phyloP scores from a whole-genome alignment of 2,113 vertebrate genomes.

The Megaleporinus macrocephalus region DNA sequence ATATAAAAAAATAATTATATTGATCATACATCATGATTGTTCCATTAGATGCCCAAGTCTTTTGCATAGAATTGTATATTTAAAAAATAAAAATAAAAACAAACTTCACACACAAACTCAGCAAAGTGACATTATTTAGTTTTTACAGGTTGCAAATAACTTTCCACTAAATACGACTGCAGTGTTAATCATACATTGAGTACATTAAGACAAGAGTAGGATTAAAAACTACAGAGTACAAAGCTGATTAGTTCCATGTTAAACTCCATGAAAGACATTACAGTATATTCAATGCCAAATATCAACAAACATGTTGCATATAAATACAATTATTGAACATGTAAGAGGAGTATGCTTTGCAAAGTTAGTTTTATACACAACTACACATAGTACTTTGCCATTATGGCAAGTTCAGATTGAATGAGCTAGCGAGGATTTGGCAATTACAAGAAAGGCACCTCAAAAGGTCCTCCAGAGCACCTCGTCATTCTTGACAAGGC shows the following conservation, averaged over 20 bases:
- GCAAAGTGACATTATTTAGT: constrained; percentile 12
- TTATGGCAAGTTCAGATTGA: constrained; percentile 5
- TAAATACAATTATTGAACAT: constrained; percentile 16
- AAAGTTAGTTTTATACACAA: constrained; percentile 28
- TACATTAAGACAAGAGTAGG: constrained; percentile 7
- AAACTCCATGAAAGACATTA: constrained; percentile 12
- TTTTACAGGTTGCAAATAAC: background rate
- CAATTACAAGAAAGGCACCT: constrained; percentile 50
- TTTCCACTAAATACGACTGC: constrained; percentile 6
- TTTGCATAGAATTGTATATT: too few species aligned
- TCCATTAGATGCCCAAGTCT: too few species aligned
- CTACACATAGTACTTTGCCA: constrained; percentile 4
- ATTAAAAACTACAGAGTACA: constrained; percentile 24
- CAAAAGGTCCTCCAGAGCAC: constrained; percentile 28
- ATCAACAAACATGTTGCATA: constrained; percentile 23
- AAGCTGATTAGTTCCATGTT: constrained; percentile 14
- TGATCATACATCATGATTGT: too few species aligned
- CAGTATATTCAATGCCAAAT: constrained; percentile 22
- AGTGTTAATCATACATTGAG: constrained; percentile 31
- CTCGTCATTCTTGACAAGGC: constrained; percentile 1
- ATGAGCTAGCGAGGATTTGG: constrained; percentile 34
- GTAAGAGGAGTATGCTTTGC: constrained; percentile 21
- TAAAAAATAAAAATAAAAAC: too few species aligned
- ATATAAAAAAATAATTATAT: too few species aligned
- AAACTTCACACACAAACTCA: background rate